Evolutionary conservation across 2,797 vertebrate genomes (phyloP).

Genomic region (Dermochelys coriacea): DNA sequence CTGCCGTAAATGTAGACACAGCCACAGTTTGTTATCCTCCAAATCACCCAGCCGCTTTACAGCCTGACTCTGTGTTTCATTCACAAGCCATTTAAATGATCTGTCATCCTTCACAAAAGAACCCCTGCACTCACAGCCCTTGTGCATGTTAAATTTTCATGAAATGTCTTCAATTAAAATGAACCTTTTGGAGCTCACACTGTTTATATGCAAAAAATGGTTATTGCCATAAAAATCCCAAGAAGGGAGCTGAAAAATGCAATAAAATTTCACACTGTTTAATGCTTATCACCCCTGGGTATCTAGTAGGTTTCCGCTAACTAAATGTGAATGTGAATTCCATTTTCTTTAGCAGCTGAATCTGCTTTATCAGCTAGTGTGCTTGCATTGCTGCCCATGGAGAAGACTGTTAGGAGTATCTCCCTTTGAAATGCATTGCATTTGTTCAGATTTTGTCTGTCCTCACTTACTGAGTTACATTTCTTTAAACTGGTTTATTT

Average conservation of each 20-base stretch:
- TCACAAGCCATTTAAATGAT: slow-evolving; percentile 55
- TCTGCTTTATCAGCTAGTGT: slow-evolving; percentile 55
- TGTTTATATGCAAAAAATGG: slow-evolving; percentile 73
- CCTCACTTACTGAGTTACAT: not conserved
- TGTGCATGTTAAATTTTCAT: slow-evolving; percentile 64
- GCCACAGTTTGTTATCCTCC: not conserved
- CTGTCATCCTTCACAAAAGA: slow-evolving; percentile 52
- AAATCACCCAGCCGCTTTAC: slow-evolving; percentile 44
- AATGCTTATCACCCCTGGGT: slow-evolving; percentile 77
- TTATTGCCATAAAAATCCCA: slow-evolving; percentile 66
- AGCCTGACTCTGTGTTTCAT: slow-evolving; percentile 51
- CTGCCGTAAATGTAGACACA: not conserved
- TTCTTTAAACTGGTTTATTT: slow-evolving; percentile 35
- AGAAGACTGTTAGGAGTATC: not conserved
- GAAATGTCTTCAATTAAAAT: slow-evolving; percentile 65
- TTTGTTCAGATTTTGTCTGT: slow-evolving; percentile 36
- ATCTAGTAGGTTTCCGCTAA: slow-evolving; percentile 73
- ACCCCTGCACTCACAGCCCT: slow-evolving; percentile 27
- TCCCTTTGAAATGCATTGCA: slow-evolving; percentile 18
- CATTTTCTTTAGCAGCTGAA: slow-evolving; percentile 52
- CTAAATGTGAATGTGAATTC: slow-evolving; percentile 72
- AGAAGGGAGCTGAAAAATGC: slow-evolving; percentile 70
- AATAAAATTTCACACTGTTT: slow-evolving; percentile 77
- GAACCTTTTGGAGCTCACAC: slow-evolving; percentile 63
- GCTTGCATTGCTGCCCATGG: slow-evolving; percentile 45